Evolutionary conservation across 2,113 vertebrate genomes (phyloP).

Genomic region (Chaetorhynchus papuensis): DNA sequence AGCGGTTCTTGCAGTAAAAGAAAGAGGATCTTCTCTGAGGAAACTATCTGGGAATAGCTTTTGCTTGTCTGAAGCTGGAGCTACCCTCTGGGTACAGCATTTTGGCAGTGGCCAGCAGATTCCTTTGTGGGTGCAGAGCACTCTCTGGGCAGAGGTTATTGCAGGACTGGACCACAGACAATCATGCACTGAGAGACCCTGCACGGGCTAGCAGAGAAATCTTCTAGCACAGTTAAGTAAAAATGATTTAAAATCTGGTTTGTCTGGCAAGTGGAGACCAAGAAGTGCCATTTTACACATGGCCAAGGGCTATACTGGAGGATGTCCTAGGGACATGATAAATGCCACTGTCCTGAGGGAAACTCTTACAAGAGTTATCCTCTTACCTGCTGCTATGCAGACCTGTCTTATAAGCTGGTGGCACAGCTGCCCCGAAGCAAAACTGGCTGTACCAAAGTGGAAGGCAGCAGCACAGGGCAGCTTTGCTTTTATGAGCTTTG

Average conservation of each 20-base stretch:
- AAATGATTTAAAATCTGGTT: neutral
- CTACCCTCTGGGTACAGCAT: neutral
- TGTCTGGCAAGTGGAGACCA: neutral
- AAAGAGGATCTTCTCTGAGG: neutral
- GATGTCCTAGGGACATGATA: neutral
- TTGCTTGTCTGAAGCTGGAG: neutral
- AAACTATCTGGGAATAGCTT: neutral
- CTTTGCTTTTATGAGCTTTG: neutral
- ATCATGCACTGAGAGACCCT: neutral
- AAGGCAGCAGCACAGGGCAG: neutral
- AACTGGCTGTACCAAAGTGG: neutral
- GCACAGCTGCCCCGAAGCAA: neutral
- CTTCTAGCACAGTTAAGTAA: neutral
- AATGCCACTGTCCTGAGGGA: neutral
- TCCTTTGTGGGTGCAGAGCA: neutral
- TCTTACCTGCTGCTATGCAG: neutral
- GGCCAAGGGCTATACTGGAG: neutral
- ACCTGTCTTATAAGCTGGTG: neutral
- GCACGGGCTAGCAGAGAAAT: neutral
- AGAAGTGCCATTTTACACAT: neutral
- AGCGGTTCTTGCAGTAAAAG: neutral
- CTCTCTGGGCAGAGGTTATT: neutral
- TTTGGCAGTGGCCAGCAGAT: neutral
- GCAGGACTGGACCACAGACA: neutral
- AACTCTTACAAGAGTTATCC: neutral